Evolutionary conservation across 2,888 invertebrate species (phyloP).

Genomic region (Halocaridina rubra): DNA sequence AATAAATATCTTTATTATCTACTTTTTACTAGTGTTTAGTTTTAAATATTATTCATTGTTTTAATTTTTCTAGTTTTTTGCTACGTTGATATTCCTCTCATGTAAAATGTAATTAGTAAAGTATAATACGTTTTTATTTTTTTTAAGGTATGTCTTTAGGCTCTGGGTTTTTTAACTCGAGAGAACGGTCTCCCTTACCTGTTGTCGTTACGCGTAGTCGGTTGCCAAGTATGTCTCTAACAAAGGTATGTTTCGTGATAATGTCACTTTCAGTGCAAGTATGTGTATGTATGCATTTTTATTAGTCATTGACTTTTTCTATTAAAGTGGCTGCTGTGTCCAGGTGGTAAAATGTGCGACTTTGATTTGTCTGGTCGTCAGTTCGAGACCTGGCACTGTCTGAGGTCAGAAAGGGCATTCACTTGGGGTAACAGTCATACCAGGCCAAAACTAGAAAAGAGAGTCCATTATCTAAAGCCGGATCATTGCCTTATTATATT

Average conservation of each 20-base stretch:
- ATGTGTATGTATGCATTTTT: not conserved
- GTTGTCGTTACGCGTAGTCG: not conserved
- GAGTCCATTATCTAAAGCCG: too few species aligned
- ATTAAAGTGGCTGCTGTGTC: not conserved
- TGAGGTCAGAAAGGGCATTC: too few species aligned
- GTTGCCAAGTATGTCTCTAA: not conserved
- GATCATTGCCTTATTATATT: too few species aligned
- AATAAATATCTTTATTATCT: not conserved
- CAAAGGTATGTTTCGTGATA: not conserved
- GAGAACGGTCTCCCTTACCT: not conserved
- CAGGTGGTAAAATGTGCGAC: not conserved
- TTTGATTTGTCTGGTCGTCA: not conserved
- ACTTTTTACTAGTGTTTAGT: not conserved
- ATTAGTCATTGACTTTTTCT: too few species aligned
- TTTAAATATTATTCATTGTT: not conserved
- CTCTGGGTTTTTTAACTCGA: not conserved
- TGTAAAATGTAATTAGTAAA: too few species aligned
- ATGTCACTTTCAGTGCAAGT: not conserved
- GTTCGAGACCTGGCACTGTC: too few species aligned
- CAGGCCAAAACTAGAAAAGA: too few species aligned
- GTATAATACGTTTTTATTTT: not conserved
- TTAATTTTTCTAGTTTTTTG: not conserved
- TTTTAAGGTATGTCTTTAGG: conserved; percentile 16
- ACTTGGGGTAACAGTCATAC: too few species aligned
- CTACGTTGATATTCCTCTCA: too few species aligned